Conservation (phyloP, 1,140 invertebrate species). For the Pollicipes pollicipes region DNA sequence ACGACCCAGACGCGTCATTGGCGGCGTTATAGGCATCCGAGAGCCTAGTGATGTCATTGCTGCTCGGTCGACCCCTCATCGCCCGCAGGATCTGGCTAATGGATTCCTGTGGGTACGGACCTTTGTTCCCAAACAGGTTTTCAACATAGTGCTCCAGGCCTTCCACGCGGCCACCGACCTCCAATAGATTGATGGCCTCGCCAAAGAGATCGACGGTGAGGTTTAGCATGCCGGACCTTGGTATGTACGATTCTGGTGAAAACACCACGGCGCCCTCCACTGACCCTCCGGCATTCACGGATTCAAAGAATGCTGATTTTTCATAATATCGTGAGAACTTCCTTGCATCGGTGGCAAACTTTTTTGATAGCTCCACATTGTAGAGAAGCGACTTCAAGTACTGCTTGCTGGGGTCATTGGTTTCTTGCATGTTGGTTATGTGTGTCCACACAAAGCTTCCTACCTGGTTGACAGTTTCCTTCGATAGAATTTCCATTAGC, state of each 20-base stretch:
- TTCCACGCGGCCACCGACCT: slow-evolving; percentile 61
- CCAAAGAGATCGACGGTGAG: slow-evolving; percentile 72
- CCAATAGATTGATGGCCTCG: slow-evolving; percentile 62
- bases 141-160: slow-evolving; percentile 69
- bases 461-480: slow-evolving; percentile 46
- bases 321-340: slow-evolving; percentile 66
- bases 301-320: slow-evolving; percentile 47
- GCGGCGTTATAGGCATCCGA: slow-evolving; percentile 16
- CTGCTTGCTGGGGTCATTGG: slow-evolving; percentile 49
- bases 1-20: slow-evolving; percentile 20
- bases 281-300: slow-evolving; percentile 47
- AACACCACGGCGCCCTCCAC: slow-evolving; percentile 62
- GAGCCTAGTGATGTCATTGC: slow-evolving; percentile 14
- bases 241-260: slow-evolving; percentile 70
- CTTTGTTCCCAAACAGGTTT: slow-evolving; percentile 61
- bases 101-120: slow-evolving; percentile 34
- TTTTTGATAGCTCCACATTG: slow-evolving; percentile 42
- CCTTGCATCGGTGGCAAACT: slow-evolving; percentile 58
- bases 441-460: slow-evolving; percentile 70
- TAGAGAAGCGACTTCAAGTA: slow-evolving; percentile 47
- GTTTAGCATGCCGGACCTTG: slow-evolving; percentile 57
- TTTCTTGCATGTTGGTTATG: slow-evolving; percentile 52
- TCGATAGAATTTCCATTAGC: slow-evolving; percentile 48
- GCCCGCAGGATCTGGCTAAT: slow-evolving; percentile 30
- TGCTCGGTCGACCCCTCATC: slow-evolving; percentile 26